Evolutionary conservation across 2,888 invertebrate species (phyloP).

Genomic region (Mycalesis mineus): DNA sequence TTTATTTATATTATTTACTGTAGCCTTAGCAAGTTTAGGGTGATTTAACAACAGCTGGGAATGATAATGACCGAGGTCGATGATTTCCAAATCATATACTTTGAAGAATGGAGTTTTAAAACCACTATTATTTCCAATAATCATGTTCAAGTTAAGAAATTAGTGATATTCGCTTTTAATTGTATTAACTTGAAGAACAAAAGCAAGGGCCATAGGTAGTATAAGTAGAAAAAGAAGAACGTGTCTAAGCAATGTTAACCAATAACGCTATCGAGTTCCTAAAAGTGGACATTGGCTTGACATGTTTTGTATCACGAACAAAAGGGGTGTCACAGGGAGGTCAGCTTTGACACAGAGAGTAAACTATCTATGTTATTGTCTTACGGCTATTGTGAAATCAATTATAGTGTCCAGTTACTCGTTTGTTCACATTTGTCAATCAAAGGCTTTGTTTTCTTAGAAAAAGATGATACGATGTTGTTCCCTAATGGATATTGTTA

Average conservation of each 20-base stretch:
- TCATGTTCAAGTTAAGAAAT: no score
- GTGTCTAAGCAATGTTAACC: not conserved
- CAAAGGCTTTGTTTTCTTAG: not conserved
- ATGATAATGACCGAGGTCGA: no score
- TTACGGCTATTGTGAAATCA: not conserved
- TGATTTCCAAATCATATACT: no score
- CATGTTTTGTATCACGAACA: not conserved
- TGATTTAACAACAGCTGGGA: no score
- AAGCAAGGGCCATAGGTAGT: no score
- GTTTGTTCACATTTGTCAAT: constrained; percentile 16
- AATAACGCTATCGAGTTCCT: not conserved
- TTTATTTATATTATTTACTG: no score
- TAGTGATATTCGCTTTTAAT: no score
- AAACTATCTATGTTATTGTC: not conserved
- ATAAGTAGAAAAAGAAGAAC: no score
- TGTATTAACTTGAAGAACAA: no score
- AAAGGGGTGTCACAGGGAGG: not conserved
- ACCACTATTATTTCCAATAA: no score
- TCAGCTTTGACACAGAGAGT: not conserved
- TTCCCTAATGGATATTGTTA: not conserved
- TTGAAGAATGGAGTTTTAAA: no score
- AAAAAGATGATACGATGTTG: not conserved
- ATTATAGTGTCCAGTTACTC: constrained; percentile 25
- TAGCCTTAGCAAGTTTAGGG: no score
- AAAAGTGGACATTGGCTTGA: not conserved